A percentile compares a stretch with the other conserved stretches of the same genome.
Evolutionary conservation across 1,140 invertebrate genomes (phyloP).

Genomic region (Drosophila arawakana): DNA sequence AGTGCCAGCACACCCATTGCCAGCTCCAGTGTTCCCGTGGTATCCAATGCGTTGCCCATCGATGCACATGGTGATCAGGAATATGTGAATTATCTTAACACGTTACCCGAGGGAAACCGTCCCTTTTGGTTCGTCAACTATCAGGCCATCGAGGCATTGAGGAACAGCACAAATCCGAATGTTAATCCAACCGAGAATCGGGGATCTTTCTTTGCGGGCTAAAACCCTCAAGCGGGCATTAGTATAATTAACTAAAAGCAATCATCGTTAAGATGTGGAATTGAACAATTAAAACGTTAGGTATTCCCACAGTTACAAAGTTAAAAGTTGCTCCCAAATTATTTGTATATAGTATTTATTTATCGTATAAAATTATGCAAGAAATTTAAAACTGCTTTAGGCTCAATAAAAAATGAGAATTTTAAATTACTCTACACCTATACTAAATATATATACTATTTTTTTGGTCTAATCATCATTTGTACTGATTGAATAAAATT

Average conservation of each 20-base stretch:
- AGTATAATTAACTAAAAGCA: slow-evolving; percentile 3
- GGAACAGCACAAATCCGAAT: slow-evolving; percentile 64
- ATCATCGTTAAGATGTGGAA: slow-evolving; percentile 6
- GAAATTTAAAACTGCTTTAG: neutral
- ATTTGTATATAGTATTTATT: slow-evolving; percentile 26
- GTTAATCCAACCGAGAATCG: slow-evolving; percentile 60
- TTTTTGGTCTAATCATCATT: slow-evolving; percentile 1
- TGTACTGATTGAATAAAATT: slow-evolving; percentile 10
- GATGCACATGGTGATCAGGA: slow-evolving; percentile 85
- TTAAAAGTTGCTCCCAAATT: neutral
- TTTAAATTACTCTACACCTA: neutral
- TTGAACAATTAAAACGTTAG: slow-evolving; percentile 27
- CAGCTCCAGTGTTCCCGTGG: neutral
- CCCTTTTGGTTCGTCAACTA: slow-evolving; percentile 86
- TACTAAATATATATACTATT: neutral
- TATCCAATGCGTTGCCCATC: slow-evolving; percentile 51
- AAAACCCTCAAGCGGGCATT: slow-evolving; percentile 1
- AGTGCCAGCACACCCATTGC: neutral
- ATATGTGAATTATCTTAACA: slow-evolving; percentile 83
- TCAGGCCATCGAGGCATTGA: slow-evolving; percentile 80
- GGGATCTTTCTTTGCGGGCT: slow-evolving; percentile 75
- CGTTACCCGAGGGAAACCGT: slow-evolving; percentile 84
- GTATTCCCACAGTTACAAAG: neutral
- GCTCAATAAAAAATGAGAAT: neutral
- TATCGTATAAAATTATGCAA: neutral